These are phyloP conservation scores for Phenganax subtilis DNA, from an alignment of 92 coral and sea anemone species.

Conservation along the genomic window DNA sequence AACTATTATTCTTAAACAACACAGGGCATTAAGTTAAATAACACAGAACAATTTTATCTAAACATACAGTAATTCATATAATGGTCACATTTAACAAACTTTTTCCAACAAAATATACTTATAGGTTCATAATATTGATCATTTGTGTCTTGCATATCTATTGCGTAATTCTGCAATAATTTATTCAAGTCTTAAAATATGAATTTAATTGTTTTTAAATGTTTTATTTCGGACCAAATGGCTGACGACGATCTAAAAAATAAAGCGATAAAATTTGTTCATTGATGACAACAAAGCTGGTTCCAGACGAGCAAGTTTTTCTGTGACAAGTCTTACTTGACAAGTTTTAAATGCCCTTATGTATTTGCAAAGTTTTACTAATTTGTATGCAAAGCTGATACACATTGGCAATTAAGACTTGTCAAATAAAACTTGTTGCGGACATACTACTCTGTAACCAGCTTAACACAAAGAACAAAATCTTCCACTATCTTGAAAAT, in stretches of 20 bases:
- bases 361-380: too few relatives aligned
- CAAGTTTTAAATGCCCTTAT: too few relatives aligned
- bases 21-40: constrained; percentile 5
- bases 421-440: too few relatives aligned
- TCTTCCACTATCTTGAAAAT: too few relatives aligned
- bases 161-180: constrained; percentile 6
- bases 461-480: too few relatives aligned
- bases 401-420: too few relatives aligned
- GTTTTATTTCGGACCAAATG: neutral
- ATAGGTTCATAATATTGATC: neutral
- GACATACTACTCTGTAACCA: too few relatives aligned
- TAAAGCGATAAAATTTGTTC: too few relatives aligned
- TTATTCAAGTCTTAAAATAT: constrained; percentile 2
- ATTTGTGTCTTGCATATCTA: neutral
- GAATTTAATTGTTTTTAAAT: neutral
- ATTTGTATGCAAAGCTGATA: too few relatives aligned
- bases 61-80: neutral
- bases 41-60: constrained; percentile 13
- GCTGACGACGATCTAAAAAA: neutral
- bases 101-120: neutral
- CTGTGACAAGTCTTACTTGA: too few relatives aligned
- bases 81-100: neutral
- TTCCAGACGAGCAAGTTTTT: too few relatives aligned
- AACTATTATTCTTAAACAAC: neutral
- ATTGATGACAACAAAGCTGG: too few relatives aligned